Evolutionary conservation across 2,797 vertebrate genomes (phyloP), one percentile per base, ranked within the genome.

Genomic region (Echiichthys vipera): DNA sequence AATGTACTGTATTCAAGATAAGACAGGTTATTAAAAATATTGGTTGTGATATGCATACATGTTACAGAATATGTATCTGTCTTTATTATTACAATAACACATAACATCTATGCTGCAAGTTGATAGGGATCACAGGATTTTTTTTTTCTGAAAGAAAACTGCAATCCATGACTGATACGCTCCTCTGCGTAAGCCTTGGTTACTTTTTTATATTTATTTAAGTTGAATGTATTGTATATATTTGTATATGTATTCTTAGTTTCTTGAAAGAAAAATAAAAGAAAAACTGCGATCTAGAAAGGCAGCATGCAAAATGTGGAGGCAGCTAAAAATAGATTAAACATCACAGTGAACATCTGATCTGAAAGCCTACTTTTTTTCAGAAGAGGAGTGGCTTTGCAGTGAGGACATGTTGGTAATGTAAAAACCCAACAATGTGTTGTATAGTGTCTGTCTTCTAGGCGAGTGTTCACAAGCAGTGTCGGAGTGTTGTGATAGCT

Each of bases 281-380:
- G n/a, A n/a, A n/a, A n/a, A n/a, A n/a, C n/a, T n/a, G n/a, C n/a
- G n/a, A n/a, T n/a, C n/a, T n/a, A 54, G 13, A 46, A n/a, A 61
- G 18, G 4, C 2, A 54, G 37, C 51, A 68, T 53, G 14, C 27
- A 18, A 62, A 73, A 61, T 39, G 53, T n/a, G 20, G 36, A 29
- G 27, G 40, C 56, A 54, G 57, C 36, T 30, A 69, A 73, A 78
- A 78, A 78, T 78, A 80, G 77, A 79, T 49, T 15, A 39, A 59
- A 45, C 36, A 42, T 37, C 34, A 17, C 40, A 32, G 69, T 18
- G 14, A 56, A 13, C 13, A 24, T 70, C 27, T 18, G 17, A 25
- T 65, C 29, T 66, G 32, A 55, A 61, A 65, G n/a, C 6, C 0
- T 37, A 15, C 12, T 34, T 66, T 70, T 66, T 70, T 68, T 36